Base-by-base conservation (phyloP, 2,888 invertebrate species). In the Polydesmus complanatus region DNA sequence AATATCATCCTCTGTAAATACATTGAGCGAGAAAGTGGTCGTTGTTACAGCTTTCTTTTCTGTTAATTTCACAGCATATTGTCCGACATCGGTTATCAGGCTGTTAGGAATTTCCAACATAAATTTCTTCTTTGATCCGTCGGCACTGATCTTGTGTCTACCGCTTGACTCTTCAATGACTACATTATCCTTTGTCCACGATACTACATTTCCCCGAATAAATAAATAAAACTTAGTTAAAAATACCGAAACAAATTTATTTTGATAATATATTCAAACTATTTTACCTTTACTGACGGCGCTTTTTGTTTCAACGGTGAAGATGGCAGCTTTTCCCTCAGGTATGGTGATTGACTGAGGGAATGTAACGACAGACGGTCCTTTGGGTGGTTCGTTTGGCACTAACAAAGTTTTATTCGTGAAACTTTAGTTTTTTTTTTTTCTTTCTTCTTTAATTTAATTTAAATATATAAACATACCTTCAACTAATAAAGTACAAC, bases 111-210 rank as follows among this genome's bases (percentile, higher is more conserved):
- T 85, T 73, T 86, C 84, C 64, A 92, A 80, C 60, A 82, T 80
- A 77, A 88, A 91, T 66, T 83, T 82, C 68, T 83, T 84, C 68
- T 85, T 84, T 14, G 37, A 37, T 67, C 84, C 86, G 71, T 89
- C 88, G 74, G 85, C 85, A 63, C 84, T 86, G 76, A 91, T 87
- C 71, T 85, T 83, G 74, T 86, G 88, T 72, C 86, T 82, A 62
- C 84, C 77, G 67, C 81, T 81, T 26, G 79, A 79, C 72, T 92
- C 91, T 72, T 89, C 87, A 68, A 95, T 82, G 61, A 85, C 83
- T 72, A 88, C 88, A 69, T 91, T 91, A 78, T 95, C 93, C 78
- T 94, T 94, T 71, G 88, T 78, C 94, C 95, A 95, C 65, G 77
- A 77, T 61, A 80, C 80, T 80, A 68, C 5, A 70, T 67, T 58